Base-by-base conservation (phyloP, 2,113 vertebrate genomes). In the Coptodon rendalli region DNA sequence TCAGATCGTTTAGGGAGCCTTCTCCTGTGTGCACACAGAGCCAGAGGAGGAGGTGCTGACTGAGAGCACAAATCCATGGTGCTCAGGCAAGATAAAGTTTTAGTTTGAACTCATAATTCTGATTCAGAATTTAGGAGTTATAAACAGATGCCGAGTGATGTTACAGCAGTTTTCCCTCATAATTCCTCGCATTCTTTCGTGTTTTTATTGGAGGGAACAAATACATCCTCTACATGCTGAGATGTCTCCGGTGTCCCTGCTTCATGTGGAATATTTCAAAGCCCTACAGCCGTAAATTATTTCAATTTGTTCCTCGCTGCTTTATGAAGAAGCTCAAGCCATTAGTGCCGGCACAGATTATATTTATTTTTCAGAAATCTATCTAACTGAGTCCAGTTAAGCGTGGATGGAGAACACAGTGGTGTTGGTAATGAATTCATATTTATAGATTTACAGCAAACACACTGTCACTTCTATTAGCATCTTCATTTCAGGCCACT, bases 101-200 rank as follows among this genome's bases (percentile, higher is more conserved):
- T 50, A 29, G 43, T 78, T 19, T 31, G 4, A 76, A 19, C 29
- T 31, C 71, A 78, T 5, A 19, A 76, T 5, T 76, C 2, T 19
- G 19, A 48, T 29, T 29, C 14, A 29, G 3, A 76, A 45, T 48
- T 76, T 76, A 29, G 40, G 68, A 29, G 68, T 29, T 7, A 1
- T 19, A 48, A 48, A 76, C 40, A 48, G 22, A 0, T 1, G 0
- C 1, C 1, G 6, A 48, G 24, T n/a, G 14, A 29, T 19, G 27
- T 31, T 31, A 1, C 9, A 8, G 16, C 71, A 48, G 9, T 78
- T 78, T 50, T 78, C 43, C 40, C 29, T 14, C 40, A 48, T 29
- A 48, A 50, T 50, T 50, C 16, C 3, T 76, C 43, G 0, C 9
- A 11, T 7, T 43, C 38, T 71, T 31, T 48, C 0, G 0, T 78